Evolutionary conservation across 2,113 vertebrate species (phyloP), one percentile per base, ranked within the genome.

Genomic region (Monopterus albus): DNA sequence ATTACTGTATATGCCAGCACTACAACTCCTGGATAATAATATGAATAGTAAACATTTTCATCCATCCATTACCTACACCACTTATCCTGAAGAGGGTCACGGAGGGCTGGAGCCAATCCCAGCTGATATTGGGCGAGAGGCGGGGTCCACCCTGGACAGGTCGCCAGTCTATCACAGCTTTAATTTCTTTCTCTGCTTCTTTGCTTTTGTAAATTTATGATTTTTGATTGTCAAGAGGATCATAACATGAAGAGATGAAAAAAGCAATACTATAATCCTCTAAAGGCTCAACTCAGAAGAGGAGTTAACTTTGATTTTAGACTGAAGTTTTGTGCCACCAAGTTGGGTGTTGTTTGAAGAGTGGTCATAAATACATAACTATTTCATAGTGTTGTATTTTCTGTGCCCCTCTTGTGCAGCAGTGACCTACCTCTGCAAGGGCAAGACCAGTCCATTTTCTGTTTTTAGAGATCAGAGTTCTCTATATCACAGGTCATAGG

Each of bases 401-500:
- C 18, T 53, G 11, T 52, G 29, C n/a, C 26, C 25, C n/a, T 40
- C 53, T 17, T 57, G 26, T 64, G 5, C 38, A 46, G 46, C 38
- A 15, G 20, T 55, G 35, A 71, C 29, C 47, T 14, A 49, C 18
- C 11, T 58, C 40, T 14, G 11, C 10, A 18, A 53, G 28, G n/a
- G 21, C 46, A 51, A 23, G 11, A 46, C 20, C n/a, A 8, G 25
- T 55, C 26, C 50, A 46, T 78, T 72, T 72, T 57, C 29, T 78
- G 49, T 50, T 55, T 74, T 72, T 15, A 49, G 63, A 55, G 21
- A 20, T 53, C 28, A 46, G 40, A 47, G 33, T 29, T 59, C 45
- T 11, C 11, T 63, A 40, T 13, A 42, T 71, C 15, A 17, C 25
- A 71, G 58, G 76, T 84, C 74, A 71, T 8, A 71, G 64, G 42